Evolutionary conservation across 2,888 invertebrate genomes (phyloP).

Genomic region (Encarsia formosa): DNA sequence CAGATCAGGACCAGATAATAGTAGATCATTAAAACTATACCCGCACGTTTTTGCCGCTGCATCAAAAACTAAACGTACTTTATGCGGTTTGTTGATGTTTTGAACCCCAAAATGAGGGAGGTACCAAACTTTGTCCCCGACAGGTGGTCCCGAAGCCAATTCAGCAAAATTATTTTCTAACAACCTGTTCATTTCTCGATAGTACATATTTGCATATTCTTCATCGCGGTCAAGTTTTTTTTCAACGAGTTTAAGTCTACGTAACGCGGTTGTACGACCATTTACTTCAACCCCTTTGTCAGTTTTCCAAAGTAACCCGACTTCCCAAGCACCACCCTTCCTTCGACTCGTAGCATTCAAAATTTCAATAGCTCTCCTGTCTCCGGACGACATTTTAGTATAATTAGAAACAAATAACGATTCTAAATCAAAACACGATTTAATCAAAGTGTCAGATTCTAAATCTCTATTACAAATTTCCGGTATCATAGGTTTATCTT

Average conservation of each 20-base stretch:
- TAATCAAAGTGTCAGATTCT: too few relatives aligned
- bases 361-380: constrained; percentile 5
- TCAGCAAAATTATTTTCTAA: not conserved
- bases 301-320: not conserved
- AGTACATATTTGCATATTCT: not conserved
- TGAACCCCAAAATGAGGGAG: constrained; percentile 2
- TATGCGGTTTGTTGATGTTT: not conserved
- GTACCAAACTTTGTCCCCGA: not conserved
- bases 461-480: too few relatives aligned
- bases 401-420: not conserved
- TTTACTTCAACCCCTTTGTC: not conserved
- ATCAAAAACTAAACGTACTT: constrained; percentile 3
- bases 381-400: not conserved
- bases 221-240: not conserved
- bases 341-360: constrained; percentile 1
- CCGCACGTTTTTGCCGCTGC: not conserved
- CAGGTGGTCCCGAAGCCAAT: not conserved
- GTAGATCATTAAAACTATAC: constrained; percentile 26
- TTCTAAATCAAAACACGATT: not conserved
- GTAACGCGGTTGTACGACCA: not conserved
- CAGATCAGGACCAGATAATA: constrained; percentile 39
- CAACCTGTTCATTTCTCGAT: not conserved
- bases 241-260: not conserved
- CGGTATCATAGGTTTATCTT: too few relatives aligned
- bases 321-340: constrained; percentile 3